A percentile compares a stretch with the other conserved stretches of the same genome.
Conservation (phyloP, 2,113 vertebrate genomes). For the Cyprinodon variegatus region DNA sequence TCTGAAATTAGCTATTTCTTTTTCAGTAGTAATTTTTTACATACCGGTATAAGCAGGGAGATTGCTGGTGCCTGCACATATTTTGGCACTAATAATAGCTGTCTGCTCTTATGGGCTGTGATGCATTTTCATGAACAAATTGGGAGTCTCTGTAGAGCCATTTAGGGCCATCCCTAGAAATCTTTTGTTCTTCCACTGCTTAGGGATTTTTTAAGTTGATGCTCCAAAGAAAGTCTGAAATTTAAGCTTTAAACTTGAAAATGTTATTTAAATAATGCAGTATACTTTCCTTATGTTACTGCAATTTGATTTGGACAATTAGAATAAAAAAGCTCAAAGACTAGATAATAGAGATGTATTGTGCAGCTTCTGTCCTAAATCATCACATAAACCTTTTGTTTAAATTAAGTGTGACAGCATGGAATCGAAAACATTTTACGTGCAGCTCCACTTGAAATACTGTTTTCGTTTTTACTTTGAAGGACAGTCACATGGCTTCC, state of each 20-base stretch:
- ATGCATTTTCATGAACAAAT: background rate
- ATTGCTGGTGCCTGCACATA: background rate
- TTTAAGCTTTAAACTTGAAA: slow-evolving; percentile 4
- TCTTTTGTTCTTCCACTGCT: slow-evolving; percentile 28
- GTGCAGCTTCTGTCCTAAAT: background rate
- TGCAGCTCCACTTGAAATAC: background rate
- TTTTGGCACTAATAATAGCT: background rate
- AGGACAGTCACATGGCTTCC: background rate
- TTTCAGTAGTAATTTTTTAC: background rate
- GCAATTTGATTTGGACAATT: background rate
- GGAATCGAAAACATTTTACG: background rate
- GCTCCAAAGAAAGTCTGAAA: background rate
- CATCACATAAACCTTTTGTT: background rate
- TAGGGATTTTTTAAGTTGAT: slow-evolving; percentile 20
- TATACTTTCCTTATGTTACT: background rate
- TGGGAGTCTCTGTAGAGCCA: background rate
- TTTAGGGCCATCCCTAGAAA: slow-evolving; percentile 22
- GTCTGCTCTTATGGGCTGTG: slow-evolving; percentile 21
- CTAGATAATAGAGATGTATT: background rate
- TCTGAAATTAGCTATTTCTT: background rate
- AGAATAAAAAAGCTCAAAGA: background rate
- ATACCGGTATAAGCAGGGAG: background rate
- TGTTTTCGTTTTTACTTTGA: slow-evolving; percentile 11
- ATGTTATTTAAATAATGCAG: background rate
- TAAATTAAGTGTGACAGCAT: background rate